A percentile compares a stretch with the other conserved stretches of the same genome.
These are phyloP conservation scores for Jaculus jaculus DNA, from an alignment of 2,113 vertebrate genomes.

Conservation along the genomic window DNA sequence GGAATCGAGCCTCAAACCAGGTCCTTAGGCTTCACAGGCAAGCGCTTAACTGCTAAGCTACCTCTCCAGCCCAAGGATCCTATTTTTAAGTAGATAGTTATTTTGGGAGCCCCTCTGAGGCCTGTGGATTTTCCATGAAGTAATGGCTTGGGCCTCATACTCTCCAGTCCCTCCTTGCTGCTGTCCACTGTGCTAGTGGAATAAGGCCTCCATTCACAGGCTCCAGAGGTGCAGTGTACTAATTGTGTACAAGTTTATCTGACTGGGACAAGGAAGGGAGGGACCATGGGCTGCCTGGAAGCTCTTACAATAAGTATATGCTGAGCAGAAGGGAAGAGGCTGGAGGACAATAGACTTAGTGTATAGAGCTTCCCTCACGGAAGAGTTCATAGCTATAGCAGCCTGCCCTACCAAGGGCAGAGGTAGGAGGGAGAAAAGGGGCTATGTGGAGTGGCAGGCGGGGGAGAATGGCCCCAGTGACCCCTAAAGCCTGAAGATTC, in stretches of 20 bases:
- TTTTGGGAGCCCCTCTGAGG: conserved; percentile 61
- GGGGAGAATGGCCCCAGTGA: background rate
- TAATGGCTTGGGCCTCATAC: conserved; percentile 44
- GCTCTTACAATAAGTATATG: conserved; percentile 77
- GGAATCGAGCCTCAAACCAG: too few species aligned
- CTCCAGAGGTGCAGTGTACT: conserved; percentile 62
- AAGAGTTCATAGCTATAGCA: background rate
- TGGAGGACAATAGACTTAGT: conserved; percentile 77
- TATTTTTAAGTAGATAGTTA: conserved; percentile 61
- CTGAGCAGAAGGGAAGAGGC: conserved; percentile 34
- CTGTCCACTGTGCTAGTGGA: background rate
- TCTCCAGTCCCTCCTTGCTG: conserved; percentile 7
- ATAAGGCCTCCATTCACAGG: conserved; percentile 75
- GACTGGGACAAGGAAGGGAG: conserved; percentile 40
- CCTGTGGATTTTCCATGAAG: conserved; percentile 70
- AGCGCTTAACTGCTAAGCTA: too few species aligned
- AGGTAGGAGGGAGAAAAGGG: background rate
- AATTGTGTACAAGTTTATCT: conserved; percentile 80
- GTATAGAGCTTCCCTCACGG: background rate
- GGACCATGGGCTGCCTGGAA: conserved; percentile 40
- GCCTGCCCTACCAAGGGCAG: background rate
- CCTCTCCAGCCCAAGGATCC: conserved; percentile 32
- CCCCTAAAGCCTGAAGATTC: background rate
- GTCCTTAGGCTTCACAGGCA: too few species aligned
- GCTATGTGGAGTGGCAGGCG: background rate